Base-by-base conservation (phyloP, 1,140 invertebrate species). In the Ceratina australensis region DNA sequence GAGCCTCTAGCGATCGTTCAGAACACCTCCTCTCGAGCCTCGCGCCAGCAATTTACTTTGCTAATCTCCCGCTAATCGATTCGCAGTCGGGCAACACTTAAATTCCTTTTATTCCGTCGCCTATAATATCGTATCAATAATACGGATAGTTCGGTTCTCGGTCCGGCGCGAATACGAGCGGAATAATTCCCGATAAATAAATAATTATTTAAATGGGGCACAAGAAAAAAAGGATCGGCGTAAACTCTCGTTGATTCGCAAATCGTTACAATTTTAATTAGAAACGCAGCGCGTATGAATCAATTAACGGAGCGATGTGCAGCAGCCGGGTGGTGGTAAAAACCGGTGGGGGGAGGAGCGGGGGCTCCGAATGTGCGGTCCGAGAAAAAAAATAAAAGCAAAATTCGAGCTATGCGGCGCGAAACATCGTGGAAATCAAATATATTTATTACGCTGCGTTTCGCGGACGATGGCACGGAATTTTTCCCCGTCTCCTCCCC, bases 211-310 rank as follows among this genome's bases (percentile, higher is more conserved):
- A 15, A 76, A 50, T 33, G 57, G 26, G 28, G 16, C 57, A 2
- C 24, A 20, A 49, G 20, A 61, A 20, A 26, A 69, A 52, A 69
- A 71, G 69, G 69, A 69, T 71, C 22, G 74, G 56, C 47, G 16
- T 16, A 60, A 77, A 71, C 56, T 77, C 66, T 26, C 57, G 74
- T 42, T 52, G 74, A 60, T 71, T 60, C 74, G 66, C 20, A 60
- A 77, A 78, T 64, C 69, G 67, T 72, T 72, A 64, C 60, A 72
- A 78, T 72, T 78, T 78, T 72, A 78, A 78, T 78, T 78, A 72
- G 68, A 78, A 64, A 78, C 50, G 42, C 22, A 33, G 60, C 20
- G 60, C 50, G 61, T 64, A 73, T 65, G 54, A 74, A 72, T 72
- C 77, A 68, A 67, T 76, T 60, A 69, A 77, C 56, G 42, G 28